Base-by-base conservation (phyloP, 2,113 vertebrate genomes). In the Cygnus atratus region DNA sequence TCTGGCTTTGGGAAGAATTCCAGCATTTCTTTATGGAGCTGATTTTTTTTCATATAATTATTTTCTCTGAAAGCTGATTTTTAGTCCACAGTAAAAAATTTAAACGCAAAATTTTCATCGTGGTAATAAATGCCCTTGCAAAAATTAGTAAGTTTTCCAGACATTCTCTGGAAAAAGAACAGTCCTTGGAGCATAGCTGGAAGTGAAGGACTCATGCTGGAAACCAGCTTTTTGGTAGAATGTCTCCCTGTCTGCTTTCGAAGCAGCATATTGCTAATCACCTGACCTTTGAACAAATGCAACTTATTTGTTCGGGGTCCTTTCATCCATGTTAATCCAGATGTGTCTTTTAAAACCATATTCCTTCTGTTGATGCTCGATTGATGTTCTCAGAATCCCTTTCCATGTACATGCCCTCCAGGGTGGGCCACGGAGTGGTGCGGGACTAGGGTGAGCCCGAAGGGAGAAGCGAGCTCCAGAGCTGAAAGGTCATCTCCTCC, bases 301-400 rank as follows among this genome's bases (percentile, higher is more conserved):
- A 79, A 14, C 57, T 91, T 87, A 44, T 57, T 91, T 81, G 31
- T 54, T 89, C 0, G 2, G 16, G 77, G 57, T 67, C 57, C 91
- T 93, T 95, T 92, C 48, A 93, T 93, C 95, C 84, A 22, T 18
- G 6, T 76, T 91, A 79, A 93, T 92, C 92, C 93, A 93, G 89
- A 92, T 84, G 89, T 89, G 84, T 70, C 87, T 93, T 87, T 91
- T 73, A n/a, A 93, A 82, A 41, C 70, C 48, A 1, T 39, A 67
- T 24, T 90, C 28, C 91, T 95, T 41, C 79, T 63, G 63, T 12
- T 39, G 83, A 67, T 80, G 46, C 46, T 48, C 0, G 8, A 55
- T 25, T 58, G 87, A 46, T 50, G 61, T 57, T 91, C 84, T 91
- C 87, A 76, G 87, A 91, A 84, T 57, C 66, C 44, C 43, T 75